phyloP scores from a whole-genome alignment of 2,113 vertebrate species.

The Protobothrops flavoviridis region DNA sequence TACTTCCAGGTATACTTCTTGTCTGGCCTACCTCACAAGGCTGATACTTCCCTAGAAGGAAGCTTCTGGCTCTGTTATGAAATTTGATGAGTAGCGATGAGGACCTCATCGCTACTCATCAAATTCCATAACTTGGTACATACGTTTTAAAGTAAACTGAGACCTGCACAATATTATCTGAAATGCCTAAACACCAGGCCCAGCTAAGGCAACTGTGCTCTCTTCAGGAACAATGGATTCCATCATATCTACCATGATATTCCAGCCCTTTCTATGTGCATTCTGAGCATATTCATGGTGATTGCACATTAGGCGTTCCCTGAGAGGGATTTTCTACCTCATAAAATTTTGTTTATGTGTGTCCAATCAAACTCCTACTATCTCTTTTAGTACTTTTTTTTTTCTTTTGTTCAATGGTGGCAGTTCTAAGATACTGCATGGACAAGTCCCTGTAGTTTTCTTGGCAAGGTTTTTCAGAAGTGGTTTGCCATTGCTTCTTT shows the following conservation, averaged over 20 bases:
- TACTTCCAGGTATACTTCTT: background rate
- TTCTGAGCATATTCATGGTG: background rate
- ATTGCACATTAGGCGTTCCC: background rate
- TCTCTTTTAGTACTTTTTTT: background rate
- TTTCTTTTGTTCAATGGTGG: no score
- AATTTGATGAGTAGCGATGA: background rate
- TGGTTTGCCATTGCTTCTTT: no score
- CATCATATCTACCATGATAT: background rate
- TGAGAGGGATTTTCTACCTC: background rate
- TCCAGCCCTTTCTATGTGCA: background rate
- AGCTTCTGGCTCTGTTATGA: background rate
- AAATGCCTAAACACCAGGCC: background rate
- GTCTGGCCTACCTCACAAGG: background rate
- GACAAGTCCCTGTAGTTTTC: no score
- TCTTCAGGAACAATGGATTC: background rate
- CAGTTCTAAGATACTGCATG: no score
- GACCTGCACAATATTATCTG: background rate
- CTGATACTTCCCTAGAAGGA: background rate
- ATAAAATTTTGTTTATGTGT: background rate
- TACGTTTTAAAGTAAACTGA: background rate
- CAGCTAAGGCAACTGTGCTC: background rate
- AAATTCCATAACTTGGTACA: background rate
- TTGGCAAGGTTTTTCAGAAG: no score
- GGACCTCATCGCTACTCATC: no score
- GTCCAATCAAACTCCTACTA: background rate